Evolutionary conservation across 2,113 vertebrate genomes (phyloP).

Genomic region (Potamarius usumacintae): DNA sequence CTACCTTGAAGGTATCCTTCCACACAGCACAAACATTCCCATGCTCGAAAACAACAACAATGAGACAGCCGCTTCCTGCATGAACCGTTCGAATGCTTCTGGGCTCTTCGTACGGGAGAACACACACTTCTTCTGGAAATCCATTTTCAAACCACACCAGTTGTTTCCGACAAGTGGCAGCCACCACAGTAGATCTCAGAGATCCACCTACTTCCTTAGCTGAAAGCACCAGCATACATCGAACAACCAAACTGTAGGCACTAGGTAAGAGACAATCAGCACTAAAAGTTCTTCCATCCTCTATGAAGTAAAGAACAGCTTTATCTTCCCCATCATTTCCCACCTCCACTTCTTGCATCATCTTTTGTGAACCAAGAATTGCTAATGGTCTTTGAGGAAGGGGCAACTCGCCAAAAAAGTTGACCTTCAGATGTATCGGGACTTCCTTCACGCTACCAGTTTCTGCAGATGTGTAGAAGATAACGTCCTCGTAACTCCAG

Average conservation of each 20-base stretch:
- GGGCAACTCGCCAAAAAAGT: conserved; percentile 77
- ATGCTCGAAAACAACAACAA: conserved; percentile 76
- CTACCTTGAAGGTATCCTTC: conserved; percentile 85
- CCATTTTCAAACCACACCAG: conserved; percentile 85
- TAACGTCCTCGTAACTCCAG: conserved; percentile 73
- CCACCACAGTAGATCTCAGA: conserved; percentile 71
- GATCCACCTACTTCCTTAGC: conserved; percentile 57
- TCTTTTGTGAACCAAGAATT: conserved; percentile 72
- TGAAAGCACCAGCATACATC: conserved; percentile 70
- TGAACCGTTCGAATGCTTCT: conserved; percentile 71
- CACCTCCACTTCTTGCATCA: not conserved
- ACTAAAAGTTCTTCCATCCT: conserved; percentile 68
- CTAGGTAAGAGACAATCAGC: conserved; percentile 76
- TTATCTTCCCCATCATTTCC: conserved; percentile 63
- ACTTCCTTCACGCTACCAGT: conserved; percentile 67
- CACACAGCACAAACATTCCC: conserved; percentile 78
- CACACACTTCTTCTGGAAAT: conserved; percentile 74
- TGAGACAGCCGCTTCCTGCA: conserved; percentile 70
- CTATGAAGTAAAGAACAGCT: conserved; percentile 71
- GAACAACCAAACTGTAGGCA: conserved; percentile 78
- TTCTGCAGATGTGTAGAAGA: conserved; percentile 74
- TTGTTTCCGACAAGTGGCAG: conserved; percentile 79
- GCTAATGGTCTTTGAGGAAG: conserved; percentile 65
- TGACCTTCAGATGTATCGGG: conserved; percentile 71
- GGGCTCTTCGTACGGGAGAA: conserved; percentile 81